Base-by-base conservation (phyloP, 2,113 vertebrate genomes). In the Rutilus rutilus region DNA sequence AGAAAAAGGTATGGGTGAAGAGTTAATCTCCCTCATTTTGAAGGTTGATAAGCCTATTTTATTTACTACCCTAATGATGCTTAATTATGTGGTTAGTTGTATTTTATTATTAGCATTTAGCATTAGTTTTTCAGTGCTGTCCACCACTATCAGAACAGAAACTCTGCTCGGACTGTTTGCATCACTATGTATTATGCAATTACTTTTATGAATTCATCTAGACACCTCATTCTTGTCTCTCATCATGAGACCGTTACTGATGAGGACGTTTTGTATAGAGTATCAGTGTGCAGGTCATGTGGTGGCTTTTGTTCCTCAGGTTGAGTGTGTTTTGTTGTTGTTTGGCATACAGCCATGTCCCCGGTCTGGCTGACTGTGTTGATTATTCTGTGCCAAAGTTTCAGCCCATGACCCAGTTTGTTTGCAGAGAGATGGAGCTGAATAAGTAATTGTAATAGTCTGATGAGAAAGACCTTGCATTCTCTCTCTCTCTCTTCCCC, bases 361-460 rank as follows among this genome's bases (percentile, higher is more conserved):
- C 3, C 5, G 10, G 60, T 65, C 42, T 81, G 5, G 8, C 42
- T 67, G 60, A 4, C 60, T 67, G 36, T 59, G 77, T 47, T 81
- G 59, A 64, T 15, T 65, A 81, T 64, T 81, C 78, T 81, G 36
- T 60, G 60, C 78, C 78, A 81, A 30, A 65, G 23, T 65, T 81
- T 64, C 59, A 81, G 39, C 25, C 60, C 1, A 9, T 65, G 59
- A 30, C 59, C 39, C 60, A 65, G 39, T 47, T 60, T 78, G 36
- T 45, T 30, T 10, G 14, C 36, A 80, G 59, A 62, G 15, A 64
- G 73, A 50, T 76, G n/a, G 73, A 50, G n/a, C 45, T 50, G 73
- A 62, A 80, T 62, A 80, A 17, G 23, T 62, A 80, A 80, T 62
- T 62, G 39, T 65, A 15, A 47, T 47, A 30, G 39, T 65, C 14